Base-by-base conservation (phyloP, 2,797 vertebrate genomes). In the Syngnathus rostellatus region DNA sequence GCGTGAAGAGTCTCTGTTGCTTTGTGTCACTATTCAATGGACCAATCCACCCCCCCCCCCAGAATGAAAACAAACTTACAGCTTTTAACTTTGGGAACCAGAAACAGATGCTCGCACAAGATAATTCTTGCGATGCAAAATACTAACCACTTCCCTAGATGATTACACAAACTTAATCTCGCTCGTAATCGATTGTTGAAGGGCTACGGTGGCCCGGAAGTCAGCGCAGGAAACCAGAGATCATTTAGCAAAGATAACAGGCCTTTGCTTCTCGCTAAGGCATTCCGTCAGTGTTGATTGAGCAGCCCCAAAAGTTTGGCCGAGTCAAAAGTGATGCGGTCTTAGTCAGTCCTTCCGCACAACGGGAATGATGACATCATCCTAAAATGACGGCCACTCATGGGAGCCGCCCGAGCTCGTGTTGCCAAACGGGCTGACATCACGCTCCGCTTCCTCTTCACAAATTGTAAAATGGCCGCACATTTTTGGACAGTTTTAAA, bases 311-410 rank as follows among this genome's bases (percentile, higher is more conserved):
- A 83, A 73, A 64, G 45, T 81, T 71, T 11, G 81, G 85, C 83
- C 31, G 31, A 31, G 84, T 77, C 72, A 43, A 70, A 76, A 85
- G 76, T 71, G 74, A 76, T 69, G 76, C 81, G 73, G 11, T 77
- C 67, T 81, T 68, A 80, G 67, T 83, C 80, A 76, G 62, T 41
- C 10, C 62, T 77, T 75, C 72, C 73, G 67, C 57, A n/a, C 37
- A 40, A 17, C 38, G 16, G 23, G 53, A 55, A 16, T 21, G 58
- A 40, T 61, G 41, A n/a, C 37, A n/a, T 61, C 38, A 21, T 6
- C 19, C 58, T 21, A 74, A 75, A 78, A 75, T 62, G 65, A 76
- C 64, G 76, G 61, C 69, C 66, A 38, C 69, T 65, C 9, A 23
- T 60, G 79, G 69, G 51, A 70, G 60, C 64, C 64, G 41, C 62